Percentiles rank a stretch among this genome's conserved stretches.
Evolutionary conservation across 2,113 vertebrate species (phyloP).

Genomic region (Campylomormyrus numenius): DNA sequence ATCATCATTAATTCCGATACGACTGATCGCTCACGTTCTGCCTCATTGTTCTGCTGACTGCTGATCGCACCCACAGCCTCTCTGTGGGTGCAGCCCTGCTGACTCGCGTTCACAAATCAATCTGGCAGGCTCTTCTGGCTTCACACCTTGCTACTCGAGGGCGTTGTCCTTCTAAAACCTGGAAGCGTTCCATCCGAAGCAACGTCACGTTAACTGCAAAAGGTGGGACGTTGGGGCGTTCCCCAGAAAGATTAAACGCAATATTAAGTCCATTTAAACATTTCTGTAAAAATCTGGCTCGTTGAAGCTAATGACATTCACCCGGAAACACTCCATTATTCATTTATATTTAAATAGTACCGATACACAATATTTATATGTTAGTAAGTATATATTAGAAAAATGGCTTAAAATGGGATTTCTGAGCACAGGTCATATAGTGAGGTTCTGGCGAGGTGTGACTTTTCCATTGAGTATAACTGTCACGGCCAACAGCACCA

Average conservation of each 20-base stretch:
- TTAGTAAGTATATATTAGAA: neutral
- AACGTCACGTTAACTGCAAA: neutral
- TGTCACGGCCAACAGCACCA: neutral
- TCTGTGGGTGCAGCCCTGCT: neutral
- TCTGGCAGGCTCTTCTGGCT: neutral
- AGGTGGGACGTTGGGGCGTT: neutral
- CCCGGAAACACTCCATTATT: neutral
- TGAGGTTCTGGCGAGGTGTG: neutral
- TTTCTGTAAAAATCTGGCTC: neutral
- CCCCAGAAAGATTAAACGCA: neutral
- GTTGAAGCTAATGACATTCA: neutral
- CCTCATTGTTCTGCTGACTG: neutral
- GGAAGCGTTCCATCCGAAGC: neutral
- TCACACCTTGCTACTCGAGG: neutral
- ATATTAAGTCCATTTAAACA: neutral
- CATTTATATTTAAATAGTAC: neutral
- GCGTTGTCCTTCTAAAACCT: neutral
- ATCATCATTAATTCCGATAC: slow-evolving; percentile 6
- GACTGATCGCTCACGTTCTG: neutral
- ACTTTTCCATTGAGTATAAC: neutral
- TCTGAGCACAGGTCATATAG: neutral
- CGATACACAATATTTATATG: neutral
- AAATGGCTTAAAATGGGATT: neutral
- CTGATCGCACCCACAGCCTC: neutral
- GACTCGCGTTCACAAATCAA: slow-evolving; percentile 13